Base-by-base conservation (phyloP, 2,113 vertebrate species). In the Clinocottus analis region DNA sequence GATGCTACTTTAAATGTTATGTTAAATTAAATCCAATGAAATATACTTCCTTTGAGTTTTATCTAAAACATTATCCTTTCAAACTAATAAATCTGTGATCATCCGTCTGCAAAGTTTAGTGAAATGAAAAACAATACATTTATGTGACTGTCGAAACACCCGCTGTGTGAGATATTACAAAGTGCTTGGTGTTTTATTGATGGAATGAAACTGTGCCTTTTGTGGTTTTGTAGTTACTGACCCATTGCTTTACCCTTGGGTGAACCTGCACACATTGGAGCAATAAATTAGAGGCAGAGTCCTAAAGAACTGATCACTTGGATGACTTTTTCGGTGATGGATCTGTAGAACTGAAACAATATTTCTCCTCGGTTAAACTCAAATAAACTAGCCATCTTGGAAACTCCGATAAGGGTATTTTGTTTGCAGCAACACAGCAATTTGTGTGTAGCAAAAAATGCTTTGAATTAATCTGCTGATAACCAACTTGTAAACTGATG, bases 261-360 rank as follows among this genome's bases (percentile, higher is more conserved):
- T 58, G 56, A 66, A 58, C 27, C 29, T 60, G 39, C 29, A 16
- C 0, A 7, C 17, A 29, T 7, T 68, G 2, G 6, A 77, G 25
- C 29, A 60, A 55, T 55, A 55, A 55, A 55, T 55, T 25, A 55
- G 53, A 55, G 51, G n/a, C 51, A 53, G 51, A 13, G n/a, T 55
- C 23, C 5, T 55, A 11, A 55, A 14, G 33, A 45, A 29, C 37
- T 37, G n/a, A 37, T 47, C 11, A 37, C 9, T 27, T 16, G 11
- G 33, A 61, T 19, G 6, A 27, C 1, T 2, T 37, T 51, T 77
- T 23, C 19, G 53, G 13, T 31, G 19, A 60, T 67, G 41, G 29
- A 68, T 61, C n/a, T 47, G 23, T 31, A 12, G 31, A 23, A 19
- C 16, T 29, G 7, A 23, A 60, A 16, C 1, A 23, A 6, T 9